Evolutionary conservation across 2,888 invertebrate genomes (phyloP).

Genomic region (Fissipunctia ypsillon): DNA sequence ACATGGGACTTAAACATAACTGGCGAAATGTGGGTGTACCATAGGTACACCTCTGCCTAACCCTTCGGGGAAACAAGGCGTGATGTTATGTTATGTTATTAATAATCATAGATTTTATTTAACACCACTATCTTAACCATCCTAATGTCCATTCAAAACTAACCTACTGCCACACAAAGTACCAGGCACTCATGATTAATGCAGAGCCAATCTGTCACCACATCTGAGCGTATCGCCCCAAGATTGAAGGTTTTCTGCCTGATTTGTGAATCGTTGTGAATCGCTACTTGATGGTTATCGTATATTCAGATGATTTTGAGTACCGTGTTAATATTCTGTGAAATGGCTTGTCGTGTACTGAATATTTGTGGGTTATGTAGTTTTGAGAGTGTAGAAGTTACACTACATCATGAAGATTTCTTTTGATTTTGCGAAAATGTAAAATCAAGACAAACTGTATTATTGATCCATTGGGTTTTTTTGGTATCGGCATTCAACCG

Average conservation of each 20-base stretch:
- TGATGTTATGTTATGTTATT: too few species aligned
- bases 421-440: not conserved
- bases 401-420: not conserved
- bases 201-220: slow-evolving; percentile 79
- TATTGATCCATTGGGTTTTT: not conserved
- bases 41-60: too few species aligned
- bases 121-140: not conserved
- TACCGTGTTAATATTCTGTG: slow-evolving; percentile 53
- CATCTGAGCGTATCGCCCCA: slow-evolving; percentile 62
- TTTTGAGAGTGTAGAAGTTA: not conserved
- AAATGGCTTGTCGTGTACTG: slow-evolving; percentile 12
- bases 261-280: slow-evolving; percentile 59
- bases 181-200: slow-evolving; percentile 80
- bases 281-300: slow-evolving; percentile 54
- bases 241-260: slow-evolving; percentile 62
- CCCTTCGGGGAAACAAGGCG: too few species aligned
- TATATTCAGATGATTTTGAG: slow-evolving; percentile 49
- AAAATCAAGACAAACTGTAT: not conserved
- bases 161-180: slow-evolving; percentile 59
- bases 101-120: not conserved
- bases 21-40: too few species aligned
- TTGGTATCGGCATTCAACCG: not conserved
- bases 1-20: too few species aligned
- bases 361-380: slow-evolving; percentile 24
- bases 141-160: slow-evolving; percentile 22